Conservation (phyloP, 2,888 invertebrate genomes). For the Drosophila neoperkinsi region DNA sequence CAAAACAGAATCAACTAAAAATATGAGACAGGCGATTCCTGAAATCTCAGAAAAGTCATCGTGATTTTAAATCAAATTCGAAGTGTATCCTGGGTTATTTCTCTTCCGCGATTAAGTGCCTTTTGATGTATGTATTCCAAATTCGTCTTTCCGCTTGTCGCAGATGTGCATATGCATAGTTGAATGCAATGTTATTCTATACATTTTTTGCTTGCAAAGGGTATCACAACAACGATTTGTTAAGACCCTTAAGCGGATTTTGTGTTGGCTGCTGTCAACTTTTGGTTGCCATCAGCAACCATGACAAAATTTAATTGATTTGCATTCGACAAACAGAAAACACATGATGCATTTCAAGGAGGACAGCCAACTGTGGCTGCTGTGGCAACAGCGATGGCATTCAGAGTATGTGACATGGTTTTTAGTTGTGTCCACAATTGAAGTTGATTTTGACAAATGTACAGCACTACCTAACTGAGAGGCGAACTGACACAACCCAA, state of each 20-base stretch:
- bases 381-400: conserved; percentile 3
- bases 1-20: neutral
- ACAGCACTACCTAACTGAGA: neutral
- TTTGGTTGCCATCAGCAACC: conserved; percentile 59
- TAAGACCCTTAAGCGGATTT: conserved; percentile 73
- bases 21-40: neutral
- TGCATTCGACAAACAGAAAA: conserved; percentile 60
- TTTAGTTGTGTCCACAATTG: conserved; percentile 25
- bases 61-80: neutral
- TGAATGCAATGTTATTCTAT: neutral
- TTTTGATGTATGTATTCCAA: neutral
- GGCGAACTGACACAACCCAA: conserved; percentile 6
- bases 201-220: conserved; percentile 6
- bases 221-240: conserved; percentile 22
- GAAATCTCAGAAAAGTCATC: neutral
- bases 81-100: neutral
- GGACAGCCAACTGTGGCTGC: neutral
- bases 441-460: conserved; percentile 17
- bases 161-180: neutral
- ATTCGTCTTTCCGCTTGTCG: neutral
- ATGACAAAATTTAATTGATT: conserved; percentile 73
- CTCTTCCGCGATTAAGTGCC: neutral
- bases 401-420: conserved; percentile 11
- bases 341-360: conserved; percentile 34
- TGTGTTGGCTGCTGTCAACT: conserved; percentile 68